Base-by-base conservation (phyloP, 2,888 invertebrate genomes). In the Chloroclystis v-ata region DNA sequence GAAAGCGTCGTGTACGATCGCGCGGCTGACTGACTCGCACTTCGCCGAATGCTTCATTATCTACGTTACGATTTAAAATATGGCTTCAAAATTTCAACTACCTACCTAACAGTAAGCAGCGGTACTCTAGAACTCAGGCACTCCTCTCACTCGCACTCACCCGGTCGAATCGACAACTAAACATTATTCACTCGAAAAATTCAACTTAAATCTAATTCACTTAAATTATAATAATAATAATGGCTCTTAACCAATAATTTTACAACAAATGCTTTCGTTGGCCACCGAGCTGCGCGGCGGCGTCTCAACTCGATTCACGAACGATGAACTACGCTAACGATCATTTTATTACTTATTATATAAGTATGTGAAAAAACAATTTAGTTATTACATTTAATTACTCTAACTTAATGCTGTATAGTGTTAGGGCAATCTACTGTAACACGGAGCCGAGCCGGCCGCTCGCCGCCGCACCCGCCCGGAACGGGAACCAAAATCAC, bases 51-150 rank as follows among this genome's bases (percentile, higher is more conserved):
- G 83, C 83, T 77, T 79, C 75, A 72, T 76, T 75, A 75, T 72
- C 84, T 86, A 85, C 85, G 61, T 77, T 84, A 84, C 83, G 78
- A 82, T 84, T 78, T 70, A 82, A 83, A 84, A 84, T 84, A 82
- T 81, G 82, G 82, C 82, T 72, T 85, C 82, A 79, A 84, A 85
- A 86, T 84, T 83, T 78, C 82, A 85, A 85, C 85, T 85, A 86
- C 86, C 86, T 86, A 87, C 87, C 87, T 86, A 87, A 86, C 84
- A 84, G 84, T 87, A 86, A 87, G 87, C 87, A 78, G 86, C 82
- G 83, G 84, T 85, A 82, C 78, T 75, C 84, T 84, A 83, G 71
- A 76, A 78, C 78, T 75, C 87, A 84, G 83, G 82, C 86, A 86
- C 84, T 81, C 85, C 82, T 84, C 82, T 75, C 84, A 83, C 69